phyloP scores from a whole-genome alignment of 2,797 vertebrate species.

The Rhabdomys pumilio region DNA sequence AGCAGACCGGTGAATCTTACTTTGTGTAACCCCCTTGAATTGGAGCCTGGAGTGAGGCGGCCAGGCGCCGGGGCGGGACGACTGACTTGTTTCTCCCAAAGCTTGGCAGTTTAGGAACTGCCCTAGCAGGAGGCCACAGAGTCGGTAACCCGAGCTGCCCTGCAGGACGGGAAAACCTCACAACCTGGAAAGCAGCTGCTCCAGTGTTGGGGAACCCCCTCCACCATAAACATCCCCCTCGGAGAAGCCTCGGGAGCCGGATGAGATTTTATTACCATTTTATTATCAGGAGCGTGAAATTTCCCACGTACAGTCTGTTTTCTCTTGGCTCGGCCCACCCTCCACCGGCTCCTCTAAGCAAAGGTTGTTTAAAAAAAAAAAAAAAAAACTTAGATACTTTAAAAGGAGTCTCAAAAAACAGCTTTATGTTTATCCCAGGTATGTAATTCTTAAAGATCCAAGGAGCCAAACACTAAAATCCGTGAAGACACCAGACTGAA shows the following conservation, averaged over 20 bases:
- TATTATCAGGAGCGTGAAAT: slow-evolving; percentile 73
- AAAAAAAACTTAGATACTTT: neutral
- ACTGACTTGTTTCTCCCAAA: slow-evolving; percentile 5
- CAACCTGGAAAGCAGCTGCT: slow-evolving; percentile 6
- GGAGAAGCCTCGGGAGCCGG: neutral
- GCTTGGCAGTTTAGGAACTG: accelerated
- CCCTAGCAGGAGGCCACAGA: neutral
- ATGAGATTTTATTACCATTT: slow-evolving; percentile 76
- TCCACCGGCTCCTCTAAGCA: slow-evolving; percentile 48
- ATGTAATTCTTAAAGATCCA: neutral
- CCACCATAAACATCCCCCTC: slow-evolving; percentile 23
- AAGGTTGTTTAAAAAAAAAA: slow-evolving; percentile 58
- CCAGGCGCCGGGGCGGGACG: neutral
- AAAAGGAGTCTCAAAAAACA: neutral
- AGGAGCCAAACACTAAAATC: neutral
- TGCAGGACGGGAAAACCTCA: neutral
- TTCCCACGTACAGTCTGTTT: slow-evolving; percentile 71
- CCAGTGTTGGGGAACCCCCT: slow-evolving; percentile 2
- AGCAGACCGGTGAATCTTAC: neutral
- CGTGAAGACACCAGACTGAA: neutral
- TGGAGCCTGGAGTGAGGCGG: neutral
- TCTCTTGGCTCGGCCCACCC: neutral
- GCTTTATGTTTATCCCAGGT: slow-evolving; percentile 42
- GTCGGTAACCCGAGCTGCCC: slow-evolving; percentile 44
- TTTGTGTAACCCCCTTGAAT: neutral